A percentile compares a stretch with the other conserved stretches of the same genome.
Conservation (phyloP, 2,113 vertebrate genomes). For the Athene cunicularia region DNA sequence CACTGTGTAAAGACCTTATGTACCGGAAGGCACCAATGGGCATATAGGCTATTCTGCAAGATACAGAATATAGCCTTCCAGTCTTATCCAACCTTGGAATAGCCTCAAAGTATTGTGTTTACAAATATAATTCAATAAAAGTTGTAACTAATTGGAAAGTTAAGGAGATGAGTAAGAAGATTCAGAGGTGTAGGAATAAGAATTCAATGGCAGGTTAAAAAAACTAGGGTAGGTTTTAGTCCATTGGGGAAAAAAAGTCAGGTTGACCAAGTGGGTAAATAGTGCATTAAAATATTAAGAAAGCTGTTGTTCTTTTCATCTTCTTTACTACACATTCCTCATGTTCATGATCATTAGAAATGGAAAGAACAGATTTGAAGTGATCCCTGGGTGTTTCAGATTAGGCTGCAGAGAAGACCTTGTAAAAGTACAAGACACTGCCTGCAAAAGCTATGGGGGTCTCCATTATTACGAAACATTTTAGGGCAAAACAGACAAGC, state of each 20-base stretch:
- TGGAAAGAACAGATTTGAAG: not conserved
- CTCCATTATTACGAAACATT: not conserved
- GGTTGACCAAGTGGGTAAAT: not conserved
- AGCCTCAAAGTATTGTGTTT: not conserved
- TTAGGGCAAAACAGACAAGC: not conserved
- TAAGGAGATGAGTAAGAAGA: not conserved
- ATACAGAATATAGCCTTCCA: not conserved
- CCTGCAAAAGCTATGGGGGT: not conserved
- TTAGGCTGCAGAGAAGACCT: not conserved
- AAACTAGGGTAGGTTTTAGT: not conserved
- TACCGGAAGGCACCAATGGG: not conserved
- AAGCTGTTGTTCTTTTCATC: not conserved
- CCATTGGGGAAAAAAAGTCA: rapidly evolving
- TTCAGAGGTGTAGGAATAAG: not conserved
- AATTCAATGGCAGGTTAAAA: not conserved
- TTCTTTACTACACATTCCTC: not conserved
- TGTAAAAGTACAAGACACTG: not conserved
- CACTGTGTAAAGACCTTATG: not conserved
- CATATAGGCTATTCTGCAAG: not conserved
- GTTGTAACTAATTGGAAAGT: not conserved
- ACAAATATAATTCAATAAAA: not conserved
- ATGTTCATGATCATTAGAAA: not conserved
- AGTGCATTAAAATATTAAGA: not conserved
- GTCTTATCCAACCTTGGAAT: not conserved
- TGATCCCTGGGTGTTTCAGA: not conserved